Base-by-base conservation (phyloP, 64 coral and sea anemone genomes). In the Montipora sp. region DNA sequence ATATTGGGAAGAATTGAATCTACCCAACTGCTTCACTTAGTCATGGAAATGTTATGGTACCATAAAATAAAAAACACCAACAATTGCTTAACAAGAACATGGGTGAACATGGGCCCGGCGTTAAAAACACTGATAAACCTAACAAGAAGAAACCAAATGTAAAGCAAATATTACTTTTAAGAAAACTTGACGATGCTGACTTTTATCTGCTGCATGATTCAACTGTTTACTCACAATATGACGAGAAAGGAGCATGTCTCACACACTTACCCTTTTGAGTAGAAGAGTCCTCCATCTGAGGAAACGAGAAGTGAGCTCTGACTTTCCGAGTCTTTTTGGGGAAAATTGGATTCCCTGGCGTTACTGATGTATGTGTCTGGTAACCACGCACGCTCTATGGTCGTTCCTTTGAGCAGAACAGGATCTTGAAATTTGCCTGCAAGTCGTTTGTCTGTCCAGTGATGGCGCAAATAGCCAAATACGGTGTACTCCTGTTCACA, bases 341-440 rank as follows among this genome's bases (percentile, higher is more conserved):
- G 90, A 24, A 97, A 18, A 76, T 97, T 94, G 3, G 95, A 97
- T 21, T 94, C 57, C n/a, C 95, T 80, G 0, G 92, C 83, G 78
- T 97, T 94, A n/a, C 90, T 59, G 59, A 93, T 89, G 59, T 89
- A 97, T 0, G 89, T 84, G 77, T 94, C 92, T 59, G 95, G 95
- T 23, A 51, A 66, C 92, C 95, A 97, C 14, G 91, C 80, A 27
- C 15, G 66, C 36, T 79, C 79, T 67, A 94, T 75, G 13, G 89
- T 60, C 21, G 75, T 50, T 59, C 92, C 95, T 16, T 84, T 88
- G 7, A 97, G 47, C 2, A 83, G 24, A 14, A 97, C 74, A n/a
- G 27, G 80, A 3, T 88, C 75, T 22, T 94, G 87, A 19, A 80
- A 74, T 23, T 91, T 90, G 10, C 83, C 89, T 0, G 95, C 88